phyloP scores from a whole-genome alignment of 2,888 invertebrate genomes.

The Andrena praecox region DNA sequence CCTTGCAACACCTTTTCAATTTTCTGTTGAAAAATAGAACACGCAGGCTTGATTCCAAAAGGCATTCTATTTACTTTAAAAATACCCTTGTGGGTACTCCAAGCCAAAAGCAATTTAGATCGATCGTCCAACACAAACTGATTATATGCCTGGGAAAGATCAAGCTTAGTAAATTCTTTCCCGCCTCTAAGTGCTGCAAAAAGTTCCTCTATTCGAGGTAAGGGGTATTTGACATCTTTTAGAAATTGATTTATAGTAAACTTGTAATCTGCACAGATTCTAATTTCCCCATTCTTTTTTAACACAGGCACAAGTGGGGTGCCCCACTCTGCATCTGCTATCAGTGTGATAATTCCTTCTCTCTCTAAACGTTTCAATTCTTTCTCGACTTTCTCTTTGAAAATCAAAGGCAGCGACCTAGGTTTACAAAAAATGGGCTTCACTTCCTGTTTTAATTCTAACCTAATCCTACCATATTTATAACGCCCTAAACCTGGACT shows the following conservation, averaged over 20 bases:
- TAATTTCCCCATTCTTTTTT: slow-evolving; percentile 69
- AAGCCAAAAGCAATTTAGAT: slow-evolving; percentile 35
- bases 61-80: slow-evolving; percentile 30
- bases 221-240: slow-evolving; percentile 71
- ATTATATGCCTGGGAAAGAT: slow-evolving; percentile 59
- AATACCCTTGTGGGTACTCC: slow-evolving; percentile 47
- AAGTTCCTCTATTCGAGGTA: slow-evolving; percentile 68
- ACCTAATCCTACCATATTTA: slow-evolving; percentile 12
- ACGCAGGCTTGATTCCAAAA: slow-evolving; percentile 5
- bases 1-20: not conserved
- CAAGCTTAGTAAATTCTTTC: slow-evolving; percentile 69
- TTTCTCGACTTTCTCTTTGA: slow-evolving; percentile 37
- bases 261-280: slow-evolving; percentile 72
- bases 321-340: slow-evolving; percentile 75
- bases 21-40: not conserved
- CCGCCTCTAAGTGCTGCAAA: slow-evolving; percentile 71
- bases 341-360: slow-evolving; percentile 58
- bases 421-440: slow-evolving; percentile 66
- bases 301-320: slow-evolving; percentile 77
- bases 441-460: slow-evolving; percentile 58
- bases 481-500: not conserved
- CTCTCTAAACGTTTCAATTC: not conserved
- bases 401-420: slow-evolving; percentile 67
- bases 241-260: slow-evolving; percentile 71
- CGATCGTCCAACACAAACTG: slow-evolving; percentile 40